Evolutionary conservation across 2,888 invertebrate genomes (phyloP), one percentile per base, ranked within the genome.

Genomic region (Lasioglossum calceatum): DNA sequence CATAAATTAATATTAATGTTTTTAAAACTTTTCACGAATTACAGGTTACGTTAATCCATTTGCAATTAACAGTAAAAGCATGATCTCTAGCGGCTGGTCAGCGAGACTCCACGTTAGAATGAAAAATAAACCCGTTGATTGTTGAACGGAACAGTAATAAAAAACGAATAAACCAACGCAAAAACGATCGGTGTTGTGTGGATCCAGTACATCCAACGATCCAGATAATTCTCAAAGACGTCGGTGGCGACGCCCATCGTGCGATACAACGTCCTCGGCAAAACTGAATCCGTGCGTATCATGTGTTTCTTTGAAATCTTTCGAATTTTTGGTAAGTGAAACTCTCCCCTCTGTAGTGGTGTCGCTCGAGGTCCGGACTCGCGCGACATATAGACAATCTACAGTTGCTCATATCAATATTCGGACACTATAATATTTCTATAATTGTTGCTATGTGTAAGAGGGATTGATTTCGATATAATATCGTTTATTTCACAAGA

Each of bases 161-260:
- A n/a, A 61, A 14, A 12, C 4, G 14, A 32, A 64, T 16, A 14
- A 50, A 27, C 12, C 39, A 16, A 39, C 36, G 23, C 23, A 4
- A 19, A 72, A 61, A 36, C 39, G 47, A 74, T 67, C 44, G 42
- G 16, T 42, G 19, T 58, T 16, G 16, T 5, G 23, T 67, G 10
- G 64, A 42, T 44, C 44, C 73, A 47, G 12, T 47, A 80, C 64
- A 79, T 76, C 73, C 88, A 82, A 86, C 79, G 88, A 91, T 91
- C 91, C 91, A 91, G 91, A 91, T 91, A 91, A 91, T 91, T 91
- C 91, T 91, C 88, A 75, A 67, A 79, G 89, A 89, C 90, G 83
- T 86, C 84, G 87, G 91, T 89, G 91, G 91, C 91, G 91, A 91
- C 86, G 91, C 91, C 88, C 81, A 76, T 79, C 50, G 7, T n/a